Conservation (phyloP, 1,140 invertebrate species). For the Drosophila willistoni region DNA sequence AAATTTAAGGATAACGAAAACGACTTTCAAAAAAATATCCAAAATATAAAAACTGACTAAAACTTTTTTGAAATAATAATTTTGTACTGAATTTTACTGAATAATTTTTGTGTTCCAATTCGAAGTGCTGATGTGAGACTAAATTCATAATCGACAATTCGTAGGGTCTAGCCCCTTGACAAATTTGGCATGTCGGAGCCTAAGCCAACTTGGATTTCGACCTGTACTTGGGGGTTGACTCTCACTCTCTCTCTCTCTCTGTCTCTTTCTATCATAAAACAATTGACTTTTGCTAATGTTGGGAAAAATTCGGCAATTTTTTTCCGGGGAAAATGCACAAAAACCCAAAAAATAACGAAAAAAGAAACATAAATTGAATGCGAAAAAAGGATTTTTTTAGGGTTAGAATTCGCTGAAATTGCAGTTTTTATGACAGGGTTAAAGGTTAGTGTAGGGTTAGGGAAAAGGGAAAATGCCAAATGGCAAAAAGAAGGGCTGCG, state of each 20-base stretch:
- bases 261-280: conserved; percentile 53
- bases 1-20: not conserved
- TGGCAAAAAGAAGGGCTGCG: not conserved
- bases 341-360: conserved; percentile 15
- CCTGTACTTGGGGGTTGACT: too few relatives aligned
- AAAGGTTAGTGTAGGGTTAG: conserved; percentile 32
- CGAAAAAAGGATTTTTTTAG: conserved; percentile 65
- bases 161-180: not conserved
- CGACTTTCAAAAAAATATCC: not conserved
- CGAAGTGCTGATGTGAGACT: not conserved
- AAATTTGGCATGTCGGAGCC: not conserved
- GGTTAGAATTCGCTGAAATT: conserved; percentile 70
- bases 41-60: not conserved
- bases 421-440: conserved; percentile 62
- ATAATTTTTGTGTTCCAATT: conserved; percentile 1
- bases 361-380: conserved; percentile 45
- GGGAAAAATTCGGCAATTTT: conserved; percentile 42
- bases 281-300: conserved; percentile 69
- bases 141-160: not conserved
- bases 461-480: conserved; percentile 11
- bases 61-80: not conserved
- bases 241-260: not conserved
- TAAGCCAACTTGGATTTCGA: conserved; percentile 17
- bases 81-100: not conserved
- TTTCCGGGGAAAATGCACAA: conserved; percentile 44